phyloP scores from a whole-genome alignment of 2,888 invertebrate species.

The Mimumesa dahlbomi region DNA sequence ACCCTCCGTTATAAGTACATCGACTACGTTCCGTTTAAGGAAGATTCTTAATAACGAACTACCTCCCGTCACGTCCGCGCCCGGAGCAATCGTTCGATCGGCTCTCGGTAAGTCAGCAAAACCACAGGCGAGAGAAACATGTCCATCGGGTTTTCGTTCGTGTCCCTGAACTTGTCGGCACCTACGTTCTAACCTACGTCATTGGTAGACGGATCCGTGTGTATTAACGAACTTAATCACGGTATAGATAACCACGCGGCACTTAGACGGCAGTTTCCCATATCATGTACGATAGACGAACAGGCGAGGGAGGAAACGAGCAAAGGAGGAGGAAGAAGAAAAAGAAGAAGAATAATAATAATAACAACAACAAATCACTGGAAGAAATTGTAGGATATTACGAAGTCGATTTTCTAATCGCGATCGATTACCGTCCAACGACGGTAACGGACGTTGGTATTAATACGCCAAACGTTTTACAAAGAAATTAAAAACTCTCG shows the following conservation, averaged over 20 bases:
- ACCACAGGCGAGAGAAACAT: slow-evolving; percentile 2
- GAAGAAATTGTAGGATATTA: slow-evolving; percentile 40
- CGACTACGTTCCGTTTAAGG: slow-evolving; percentile 60
- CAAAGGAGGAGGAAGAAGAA: too few relatives aligned
- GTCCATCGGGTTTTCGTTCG: neutral
- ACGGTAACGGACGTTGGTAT: too few relatives aligned
- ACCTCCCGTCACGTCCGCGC: slow-evolving; percentile 53
- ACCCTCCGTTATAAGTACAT: slow-evolving; percentile 53
- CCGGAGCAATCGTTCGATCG: slow-evolving; percentile 53
- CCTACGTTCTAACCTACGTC: slow-evolving; percentile 12
- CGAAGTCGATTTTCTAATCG: slow-evolving; percentile 39
- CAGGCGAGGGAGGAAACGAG: too few relatives aligned
- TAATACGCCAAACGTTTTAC: too few relatives aligned
- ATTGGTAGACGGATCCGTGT: neutral
- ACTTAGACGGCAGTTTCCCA: too few relatives aligned
- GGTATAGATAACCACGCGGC: slow-evolving; percentile 20
- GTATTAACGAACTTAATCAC: slow-evolving; percentile 25
- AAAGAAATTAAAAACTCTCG: slow-evolving; percentile 42
- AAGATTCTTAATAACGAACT: slow-evolving; percentile 65
- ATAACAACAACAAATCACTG: slow-evolving; percentile 43
- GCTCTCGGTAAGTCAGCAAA: slow-evolving; percentile 24
- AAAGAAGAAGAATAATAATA: too few relatives aligned
- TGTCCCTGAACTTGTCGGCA: slow-evolving; percentile 44
- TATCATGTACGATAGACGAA: too few relatives aligned
- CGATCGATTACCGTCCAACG: slow-evolving; percentile 41